Conservation (phyloP, 2,113 vertebrate genomes). For the sheep (Ovis aries) region ARS-UI_Ramb_v3.0 NC_056060.1:44714501-44715000, state of each 20-base stretch:
- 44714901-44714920: neutral
- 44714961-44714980: neutral
- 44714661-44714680: too few relatives aligned
- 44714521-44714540: neutral
- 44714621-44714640: too few relatives aligned
- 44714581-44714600: neutral
- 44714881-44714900: neutral
- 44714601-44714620: accelerated
- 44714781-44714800: neutral
- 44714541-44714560: neutral
- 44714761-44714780: too few relatives aligned
- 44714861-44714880: neutral
- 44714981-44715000: neutral
- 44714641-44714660: too few relatives aligned
- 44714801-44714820: neutral
- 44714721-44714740: too few relatives aligned
- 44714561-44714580: neutral
- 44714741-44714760: too few relatives aligned
- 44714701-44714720: too few relatives aligned
- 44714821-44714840: neutral
- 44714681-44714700: too few relatives aligned
- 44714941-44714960: neutral
- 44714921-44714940: neutral
- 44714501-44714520: neutral
- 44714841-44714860: neutral